phyloP scores from a whole-genome alignment of 2,113 vertebrate genomes.

The Dasyurus viverrinus region DNA sequence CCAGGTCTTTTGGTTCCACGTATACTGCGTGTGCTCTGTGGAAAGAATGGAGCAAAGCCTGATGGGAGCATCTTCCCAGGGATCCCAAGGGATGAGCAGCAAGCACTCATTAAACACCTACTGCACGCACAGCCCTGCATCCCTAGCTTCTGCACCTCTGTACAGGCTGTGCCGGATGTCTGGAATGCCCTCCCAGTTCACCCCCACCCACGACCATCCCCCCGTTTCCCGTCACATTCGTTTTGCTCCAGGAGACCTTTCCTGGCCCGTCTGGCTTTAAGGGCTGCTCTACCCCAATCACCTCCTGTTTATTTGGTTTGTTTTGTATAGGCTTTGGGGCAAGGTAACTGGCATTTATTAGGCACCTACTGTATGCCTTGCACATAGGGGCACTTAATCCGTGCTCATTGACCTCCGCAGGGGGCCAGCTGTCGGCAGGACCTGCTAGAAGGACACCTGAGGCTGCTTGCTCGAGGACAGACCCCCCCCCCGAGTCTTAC shows the following conservation, averaged over 20 bases:
- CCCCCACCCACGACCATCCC: too few relatives aligned
- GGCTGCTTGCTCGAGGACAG: not conserved
- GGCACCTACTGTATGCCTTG: not conserved
- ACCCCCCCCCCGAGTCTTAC: slow-evolving; percentile 5
- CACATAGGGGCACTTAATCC: not conserved
- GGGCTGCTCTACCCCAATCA: not conserved
- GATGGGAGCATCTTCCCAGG: not conserved
- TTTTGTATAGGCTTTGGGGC: not conserved
- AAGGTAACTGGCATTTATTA: not conserved
- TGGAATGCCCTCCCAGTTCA: too few relatives aligned
- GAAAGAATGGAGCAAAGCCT: not conserved
- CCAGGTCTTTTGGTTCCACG: slow-evolving; percentile 71
- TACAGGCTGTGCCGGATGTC: too few relatives aligned
- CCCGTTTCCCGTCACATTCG: not conserved
- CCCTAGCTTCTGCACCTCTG: too few relatives aligned
- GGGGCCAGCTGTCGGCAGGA: not conserved
- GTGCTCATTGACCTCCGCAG: not conserved
- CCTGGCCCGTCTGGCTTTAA: too few relatives aligned
- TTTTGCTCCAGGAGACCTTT: too few relatives aligned
- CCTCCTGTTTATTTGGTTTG: not conserved
- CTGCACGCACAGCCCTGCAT: not conserved
- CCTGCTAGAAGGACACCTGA: not conserved
- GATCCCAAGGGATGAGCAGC: too few relatives aligned
- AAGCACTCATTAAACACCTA: not conserved
- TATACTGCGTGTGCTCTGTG: slow-evolving; percentile 70